Base-by-base conservation (phyloP, 2,888 invertebrate genomes). In the Dyspetes luteomarginatus region DNA sequence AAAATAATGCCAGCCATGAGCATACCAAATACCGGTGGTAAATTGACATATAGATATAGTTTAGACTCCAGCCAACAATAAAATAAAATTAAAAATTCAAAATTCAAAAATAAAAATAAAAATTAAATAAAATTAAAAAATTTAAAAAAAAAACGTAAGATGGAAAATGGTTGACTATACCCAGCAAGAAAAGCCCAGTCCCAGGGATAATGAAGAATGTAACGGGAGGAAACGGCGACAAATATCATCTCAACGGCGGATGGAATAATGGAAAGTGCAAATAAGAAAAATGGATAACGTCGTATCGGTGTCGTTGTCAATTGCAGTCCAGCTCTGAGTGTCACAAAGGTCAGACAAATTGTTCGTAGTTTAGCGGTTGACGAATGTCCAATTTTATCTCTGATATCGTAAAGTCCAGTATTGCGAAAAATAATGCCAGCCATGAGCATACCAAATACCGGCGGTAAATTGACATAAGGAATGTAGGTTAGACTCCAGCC, bases 21-120 rank as follows among this genome's bases (percentile, higher is more conserved):
- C 95, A 95, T 95, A 12, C 95, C 95, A 75, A 95, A 92, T 88
- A 95, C 93, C 4, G 95, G 94, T 0, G 95, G 94, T 3, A 93
- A 69, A 2, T 91, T 74, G 4, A 91, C 26, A 22, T 86, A 86
- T 0, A 91, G 91, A 91, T 60, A 41, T 85, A 86, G 1, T 89
- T 83, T 7, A 91, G 69, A 4, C 74, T 52, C 89, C 90, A 89
- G 24, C 91, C 91, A 3, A 91, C 86, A 3, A 82, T 50, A 69
- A 89, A 90, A 2, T 89, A 84, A 7, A n/a, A n/a, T n/a, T n/a
- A n/a, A n/a, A n/a, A n/a, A n/a, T n/a, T n/a, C n/a, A n/a, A n/a
- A n/a, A n/a, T n/a, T n/a, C 28, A 24, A 30, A 52, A 17, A 5
- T 12, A 15, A 41, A 36, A 7, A 19, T 19, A 2, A 19, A 3